Conservation (phyloP, 2,888 invertebrate genomes). For the Falcaria lacertinaria region DNA sequence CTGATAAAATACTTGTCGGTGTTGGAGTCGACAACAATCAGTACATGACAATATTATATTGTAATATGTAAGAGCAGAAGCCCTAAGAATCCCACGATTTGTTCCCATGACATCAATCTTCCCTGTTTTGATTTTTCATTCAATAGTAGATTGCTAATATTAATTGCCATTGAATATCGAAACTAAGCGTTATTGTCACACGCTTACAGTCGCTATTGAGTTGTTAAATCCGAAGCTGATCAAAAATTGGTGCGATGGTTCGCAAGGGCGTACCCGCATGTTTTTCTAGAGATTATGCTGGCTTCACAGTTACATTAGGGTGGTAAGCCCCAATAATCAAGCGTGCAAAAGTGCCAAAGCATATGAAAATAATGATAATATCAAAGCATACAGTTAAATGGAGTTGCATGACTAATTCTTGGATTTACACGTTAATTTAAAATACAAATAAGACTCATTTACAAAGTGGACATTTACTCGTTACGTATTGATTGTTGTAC, state of each 20-base stretch:
- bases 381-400: neutral
- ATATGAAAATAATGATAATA: conserved; percentile 33
- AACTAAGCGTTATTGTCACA: conserved; percentile 8
- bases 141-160: conserved; percentile 58
- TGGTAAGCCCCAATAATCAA: conserved; percentile 47
- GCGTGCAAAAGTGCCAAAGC: conserved; percentile 24
- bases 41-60: too few relatives aligned
- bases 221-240: conserved; percentile 8
- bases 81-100: conserved; percentile 46
- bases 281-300: conserved; percentile 49
- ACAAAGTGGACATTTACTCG: too few relatives aligned
- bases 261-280: conserved; percentile 59
- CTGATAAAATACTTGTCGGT: too few relatives aligned
- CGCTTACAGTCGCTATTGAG: conserved; percentile 21
- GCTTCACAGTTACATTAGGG: conserved; percentile 36
- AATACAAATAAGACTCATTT: too few relatives aligned
- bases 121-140: conserved; percentile 67
- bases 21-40: too few relatives aligned
- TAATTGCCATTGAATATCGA: conserved; percentile 7
- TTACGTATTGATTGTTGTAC: too few relatives aligned
- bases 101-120: conserved; percentile 71
- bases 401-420: too few relatives aligned
- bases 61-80: too few relatives aligned
- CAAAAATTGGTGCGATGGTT: conserved; percentile 41
- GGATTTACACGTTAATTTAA: too few relatives aligned